Evolutionary conservation across 1,140 invertebrate species (phyloP), one percentile per base, ranked within the genome.

Genomic region (Drosophila santomea): DNA sequence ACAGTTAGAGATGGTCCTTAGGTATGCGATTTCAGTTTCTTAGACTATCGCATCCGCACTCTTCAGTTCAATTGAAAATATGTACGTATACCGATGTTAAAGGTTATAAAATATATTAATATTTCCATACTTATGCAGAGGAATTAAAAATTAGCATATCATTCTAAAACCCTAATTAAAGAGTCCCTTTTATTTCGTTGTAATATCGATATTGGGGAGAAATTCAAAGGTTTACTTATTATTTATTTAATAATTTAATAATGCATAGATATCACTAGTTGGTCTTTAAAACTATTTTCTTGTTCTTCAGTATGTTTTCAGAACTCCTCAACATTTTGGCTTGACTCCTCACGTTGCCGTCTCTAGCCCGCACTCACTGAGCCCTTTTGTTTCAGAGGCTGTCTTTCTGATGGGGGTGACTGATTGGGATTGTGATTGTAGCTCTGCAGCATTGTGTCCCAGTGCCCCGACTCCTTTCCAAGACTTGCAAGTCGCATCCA

Each of bases 331-430:
- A 11, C 12, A 32, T 32, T 20, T 0, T 14, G 1, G 8, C 15
- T 11, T 15, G 7, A 32, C 3, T 20, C 1, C 14, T 55, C 71
- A 75, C 73, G 43, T 15, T 76, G 11, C 43, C 54, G 54, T 58
- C 73, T 43, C 72, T 50, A 59, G 55, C 54, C 55, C 41, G 36
- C 67, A 58, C 35, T 11, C 48, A 17, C 47, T 52, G 76, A 83
- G 75, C 71, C 83, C 79, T 79, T 86, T 86, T 86, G 83, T 86
- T 88, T 89, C 79, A 76, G 36, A 47, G 56, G 67, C 76, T 83
- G 84, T 84, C 83, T 88, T 88, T 89, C 85, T 90, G 84, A 89
- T 89, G 84, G 84, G 84, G 84, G 84, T 89, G 84, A 89, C 84
- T 89, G 84, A 89, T 89, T 89, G 84, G 74, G 80, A 80, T 79